Percentiles rank a stretch among this genome's conserved stretches.
phyloP scores from a whole-genome alignment of 2,113 vertebrate genomes.

The Nerophis lumbriciformis region DNA sequence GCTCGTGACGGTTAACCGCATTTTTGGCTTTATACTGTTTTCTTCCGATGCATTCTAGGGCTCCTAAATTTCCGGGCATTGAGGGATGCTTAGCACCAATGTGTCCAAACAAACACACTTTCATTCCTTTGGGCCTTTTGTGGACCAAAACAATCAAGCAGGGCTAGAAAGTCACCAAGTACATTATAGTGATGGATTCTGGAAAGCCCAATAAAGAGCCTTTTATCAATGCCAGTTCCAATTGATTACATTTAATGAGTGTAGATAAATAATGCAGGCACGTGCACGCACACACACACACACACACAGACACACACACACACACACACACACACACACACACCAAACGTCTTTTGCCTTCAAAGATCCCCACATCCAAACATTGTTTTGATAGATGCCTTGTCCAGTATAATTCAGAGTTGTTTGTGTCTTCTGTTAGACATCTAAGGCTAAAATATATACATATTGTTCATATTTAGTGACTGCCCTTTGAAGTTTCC shows the following conservation, averaged over 20 bases:
- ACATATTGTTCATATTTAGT: no score
- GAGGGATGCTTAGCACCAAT: constrained; percentile 40
- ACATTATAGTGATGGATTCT: constrained; percentile 65
- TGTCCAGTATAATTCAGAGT: no score
- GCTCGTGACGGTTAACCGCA: constrained; percentile 13
- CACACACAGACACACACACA: neutral
- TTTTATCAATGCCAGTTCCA: constrained; percentile 66
- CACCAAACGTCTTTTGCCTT: no score
- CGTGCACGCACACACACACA: constrained; percentile 14
- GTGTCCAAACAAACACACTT: constrained; percentile 28
- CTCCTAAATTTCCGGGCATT: constrained; percentile 29
- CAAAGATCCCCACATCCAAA: no score
- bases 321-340: neutral
- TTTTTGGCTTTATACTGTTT: constrained; percentile 23
- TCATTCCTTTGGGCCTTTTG: constrained; percentile 23
- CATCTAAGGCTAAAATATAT: neutral
- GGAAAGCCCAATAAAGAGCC: constrained; percentile 64
- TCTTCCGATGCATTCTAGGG: constrained; percentile 10
- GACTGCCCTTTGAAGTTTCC: no score
- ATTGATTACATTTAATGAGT: constrained; percentile 73
- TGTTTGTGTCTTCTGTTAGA: neutral
- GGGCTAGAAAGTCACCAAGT: constrained; percentile 53
- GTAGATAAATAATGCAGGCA: constrained; percentile 70
- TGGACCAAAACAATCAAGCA: constrained; percentile 51
- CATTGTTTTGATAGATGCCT: no score